A percentile compares a stretch with the other conserved stretches of the same genome.
phyloP scores from a whole-genome alignment of 2,797 vertebrate genomes.

The Mormyrops boulengeri region DNA sequence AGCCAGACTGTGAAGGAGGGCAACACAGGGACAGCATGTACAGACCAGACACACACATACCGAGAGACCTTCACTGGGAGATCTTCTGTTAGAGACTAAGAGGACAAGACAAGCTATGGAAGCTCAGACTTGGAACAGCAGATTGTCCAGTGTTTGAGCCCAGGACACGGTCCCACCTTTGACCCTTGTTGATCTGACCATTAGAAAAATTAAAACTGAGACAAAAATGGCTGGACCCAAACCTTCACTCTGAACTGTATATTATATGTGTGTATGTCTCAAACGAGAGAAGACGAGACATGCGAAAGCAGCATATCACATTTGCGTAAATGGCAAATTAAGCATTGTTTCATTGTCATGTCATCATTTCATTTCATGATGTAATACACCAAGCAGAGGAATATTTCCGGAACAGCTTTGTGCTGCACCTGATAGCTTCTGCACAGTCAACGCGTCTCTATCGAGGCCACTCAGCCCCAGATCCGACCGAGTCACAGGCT shows the following conservation, averaged over 20 bases:
- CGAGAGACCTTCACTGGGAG: background rate
- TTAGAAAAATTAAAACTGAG: background rate
- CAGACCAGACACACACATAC: background rate
- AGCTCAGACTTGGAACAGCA: background rate
- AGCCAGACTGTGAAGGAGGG: background rate
- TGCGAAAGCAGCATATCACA: background rate
- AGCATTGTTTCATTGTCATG: background rate
- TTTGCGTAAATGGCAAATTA: background rate
- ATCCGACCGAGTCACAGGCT: background rate
- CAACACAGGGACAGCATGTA: background rate
- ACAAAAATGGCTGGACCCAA: background rate
- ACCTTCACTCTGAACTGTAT: background rate
- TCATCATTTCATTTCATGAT: background rate
- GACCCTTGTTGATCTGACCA: background rate
- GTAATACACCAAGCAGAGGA: background rate
- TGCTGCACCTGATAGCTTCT: background rate
- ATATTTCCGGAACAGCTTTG: background rate
- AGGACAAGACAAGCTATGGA: background rate
- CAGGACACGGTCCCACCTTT: background rate
- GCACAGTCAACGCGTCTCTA: background rate
- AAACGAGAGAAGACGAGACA: background rate
- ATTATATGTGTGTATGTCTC: background rate
- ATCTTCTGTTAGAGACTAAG: background rate
- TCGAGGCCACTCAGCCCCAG: background rate
- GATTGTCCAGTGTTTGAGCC: background rate